phyloP scores from a whole-genome alignment of 92 coral and sea anemone genomes.

The Parazoanthus swiftii region DNA sequence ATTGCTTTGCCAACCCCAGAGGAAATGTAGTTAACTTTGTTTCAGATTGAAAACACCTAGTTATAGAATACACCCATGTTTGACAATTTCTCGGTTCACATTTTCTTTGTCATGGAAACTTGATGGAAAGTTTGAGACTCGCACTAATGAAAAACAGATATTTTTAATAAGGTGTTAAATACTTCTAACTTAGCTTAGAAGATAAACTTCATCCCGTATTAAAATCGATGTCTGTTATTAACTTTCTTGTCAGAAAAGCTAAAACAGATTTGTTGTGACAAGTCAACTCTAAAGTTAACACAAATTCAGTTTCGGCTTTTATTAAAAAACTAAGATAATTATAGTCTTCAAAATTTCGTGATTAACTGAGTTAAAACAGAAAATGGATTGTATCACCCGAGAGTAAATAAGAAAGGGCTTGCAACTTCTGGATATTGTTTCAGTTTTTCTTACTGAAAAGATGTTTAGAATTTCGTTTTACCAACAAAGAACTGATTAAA shows the following conservation, averaged over 20 bases:
- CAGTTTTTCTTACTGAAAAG: too few relatives aligned
- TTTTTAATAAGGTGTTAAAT: not conserved
- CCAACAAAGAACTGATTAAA: too few relatives aligned
- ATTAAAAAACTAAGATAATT: not conserved
- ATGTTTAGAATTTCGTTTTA: too few relatives aligned
- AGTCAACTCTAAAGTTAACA: not conserved
- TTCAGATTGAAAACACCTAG: too few relatives aligned
- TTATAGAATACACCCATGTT: too few relatives aligned
- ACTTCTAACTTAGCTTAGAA: not conserved
- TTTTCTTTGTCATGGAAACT: not conserved
- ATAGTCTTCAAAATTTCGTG: constrained; percentile 2
- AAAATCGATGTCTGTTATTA: not conserved
- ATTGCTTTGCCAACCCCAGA: too few relatives aligned
- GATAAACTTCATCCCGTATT: not conserved
- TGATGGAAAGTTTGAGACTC: not conserved
- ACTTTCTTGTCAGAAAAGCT: not conserved
- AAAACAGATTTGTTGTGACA: not conserved
- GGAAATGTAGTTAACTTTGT: too few relatives aligned
- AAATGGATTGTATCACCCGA: too few relatives aligned
- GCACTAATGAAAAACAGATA: not conserved
- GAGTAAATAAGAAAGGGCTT: too few relatives aligned
- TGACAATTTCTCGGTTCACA: too few relatives aligned
- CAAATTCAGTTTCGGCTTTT: not conserved
- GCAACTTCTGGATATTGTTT: too few relatives aligned
- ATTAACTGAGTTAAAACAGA: not conserved